Base-by-base conservation (phyloP, 2,888 invertebrate genomes). In the Andrena haemorrhoa region DNA sequence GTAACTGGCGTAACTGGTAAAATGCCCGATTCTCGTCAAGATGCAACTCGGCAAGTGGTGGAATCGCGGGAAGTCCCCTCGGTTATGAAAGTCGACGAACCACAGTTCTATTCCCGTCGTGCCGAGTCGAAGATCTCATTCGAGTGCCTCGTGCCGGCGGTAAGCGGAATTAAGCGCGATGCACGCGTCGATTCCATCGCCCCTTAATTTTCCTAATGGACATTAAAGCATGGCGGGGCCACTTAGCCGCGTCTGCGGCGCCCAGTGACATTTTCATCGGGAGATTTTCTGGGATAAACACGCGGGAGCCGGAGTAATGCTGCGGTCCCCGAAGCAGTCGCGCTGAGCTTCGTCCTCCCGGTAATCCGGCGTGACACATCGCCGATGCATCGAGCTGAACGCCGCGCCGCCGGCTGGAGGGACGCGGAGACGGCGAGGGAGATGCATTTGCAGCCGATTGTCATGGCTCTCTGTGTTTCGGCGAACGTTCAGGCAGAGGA, bases 341-440 rank as follows among this genome's bases (percentile, higher is more conserved):
- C 72, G 87, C 86, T 53, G 73, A 75, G 77, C 81, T 66, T 70
- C 72, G 82, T 83, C 72, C 75, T 33, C 71, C 65, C 71, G 83
- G 81, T 89, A 89, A 88, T 88, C 84, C 84, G 80, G 72, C 75
- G 72, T 87, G 88, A 89, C 84, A 77, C 82, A 88, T 88, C 78
- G 77, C 80, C 86, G 79, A 88, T 89, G 80, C 80, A 89, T 88
- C 83, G 81, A 81, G 75, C 72, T 56, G 70, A 70, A 77, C 83
- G 68, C 71, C 53, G 60, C 58, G 68, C 75, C 83, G 68, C 71
- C 33, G 65, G 26, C 53, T 35, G 68, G 31, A 29, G 31, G 65
- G 58, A 56, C 41, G 69, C 70, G 60, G 70, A 23, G 56, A 68
- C 51, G 20, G 58, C 53, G 72, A 72, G 79, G 64, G 75, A 74